Base-by-base conservation (phyloP, 2,888 invertebrate genomes). In the Drosophila anomelani region DNA sequence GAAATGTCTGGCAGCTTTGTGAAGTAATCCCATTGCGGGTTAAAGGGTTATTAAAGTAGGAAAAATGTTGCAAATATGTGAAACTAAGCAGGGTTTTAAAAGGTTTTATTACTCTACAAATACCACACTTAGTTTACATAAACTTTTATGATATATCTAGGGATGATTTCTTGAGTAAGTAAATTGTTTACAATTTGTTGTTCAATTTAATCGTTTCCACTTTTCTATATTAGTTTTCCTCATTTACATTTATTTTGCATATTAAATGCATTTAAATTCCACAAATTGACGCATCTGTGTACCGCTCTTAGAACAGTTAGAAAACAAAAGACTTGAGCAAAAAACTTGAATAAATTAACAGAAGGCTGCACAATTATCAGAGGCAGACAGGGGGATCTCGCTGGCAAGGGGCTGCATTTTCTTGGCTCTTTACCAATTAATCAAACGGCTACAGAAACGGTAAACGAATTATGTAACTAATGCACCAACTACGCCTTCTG, bases 381-480 rank as follows among this genome's bases (percentile, higher is more conserved):
- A 68, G 67, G 62, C 32, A 53, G 55, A 17, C 17, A 39, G 12
- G 38, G 51, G 13, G 36, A 12, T 34, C 38, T 47, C 46, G 23
- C 26, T 26, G 23, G 46, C 26, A 12, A 7, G 47, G 29, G n/a
- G 60, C 70, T 32, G 47, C 47, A 61, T 61, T 69, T 43, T 61
- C 70, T 70, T 55, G 69, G 61, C 61, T 69, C 17, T 47, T 70
- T 54, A 41, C 68, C 84, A 83, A 83, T 83, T 85, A 83, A 83
- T 83, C 85, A 83, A 83, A 83, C 76, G 74, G 79, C 81, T 79
- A 69, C 58, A 74, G 80, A 77, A 75, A 85, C 84, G 79, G 85
- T 85, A 85, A 80, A 81, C 72, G 79, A 81, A 85, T 85, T 85
- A 85, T 85, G 84, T 85, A 85, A 84, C 72, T 71, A 71, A 71